Evolutionary conservation across 2,113 vertebrate species (phyloP), one percentile per base, ranked within the genome.

Genomic region (Entelurus aequoreus): DNA sequence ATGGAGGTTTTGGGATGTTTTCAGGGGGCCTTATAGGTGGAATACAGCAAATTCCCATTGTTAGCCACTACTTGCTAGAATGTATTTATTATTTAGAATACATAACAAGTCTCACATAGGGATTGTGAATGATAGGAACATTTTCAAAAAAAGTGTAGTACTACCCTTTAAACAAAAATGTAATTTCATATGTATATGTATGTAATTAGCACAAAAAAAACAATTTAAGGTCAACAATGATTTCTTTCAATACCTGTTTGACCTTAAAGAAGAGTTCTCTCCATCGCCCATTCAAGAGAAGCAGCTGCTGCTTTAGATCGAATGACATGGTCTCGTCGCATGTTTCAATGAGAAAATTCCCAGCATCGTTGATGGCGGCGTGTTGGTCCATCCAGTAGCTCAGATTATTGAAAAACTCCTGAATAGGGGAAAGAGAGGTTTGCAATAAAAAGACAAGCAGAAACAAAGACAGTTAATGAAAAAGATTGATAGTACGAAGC

Each of bases 261-360:
- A 98, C 95, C 88, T 96, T 94, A 52, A 85, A 74, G 70, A 90
- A 90, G 48, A 88, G 83, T 46, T 90, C 85, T 66, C 87, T 82
- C 89, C 87, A 89, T 21, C 88, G 73, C 48, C 87, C 89, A 1
- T 90, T 90, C 11, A 99, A 82, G 47, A 99, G 76, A 0, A 99
- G 86, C 5, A 99, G 83, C 54, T 99, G 97, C 80, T 98, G 96
- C 48, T 98, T 99, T 21, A 99, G 91, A 60, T 98, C 95, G 36
- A 93, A 93, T 36, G 96, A 99, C 75, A 97, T 92, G 0, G 89
- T 90, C 65, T 98, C 95, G 61, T 98, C 94, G 61, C 95, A 98
- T 0, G 96, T 97, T 84, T 98, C 96, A 46, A 99, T 98, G 1
- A 99, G 92, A 74, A 99, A 99, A 85, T 98, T 98, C 64, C 96